Evolutionary conservation across 2,113 vertebrate genomes (phyloP).

Genomic region (Planiliza haematocheilus): DNA sequence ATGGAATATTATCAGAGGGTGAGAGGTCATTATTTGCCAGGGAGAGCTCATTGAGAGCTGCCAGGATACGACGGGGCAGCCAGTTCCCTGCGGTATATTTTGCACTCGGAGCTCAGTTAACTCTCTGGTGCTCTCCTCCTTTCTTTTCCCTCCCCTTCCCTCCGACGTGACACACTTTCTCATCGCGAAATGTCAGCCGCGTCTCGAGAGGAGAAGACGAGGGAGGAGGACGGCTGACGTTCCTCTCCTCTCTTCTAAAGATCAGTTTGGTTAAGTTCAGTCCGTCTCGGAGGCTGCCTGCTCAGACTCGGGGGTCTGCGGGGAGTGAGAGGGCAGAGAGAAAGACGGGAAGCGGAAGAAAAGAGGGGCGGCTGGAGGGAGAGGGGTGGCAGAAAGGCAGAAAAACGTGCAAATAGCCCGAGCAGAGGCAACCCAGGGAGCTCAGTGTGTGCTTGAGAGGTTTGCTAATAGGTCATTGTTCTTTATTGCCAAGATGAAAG

Average conservation of each 20-base stretch:
- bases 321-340: slow-evolving; percentile 44
- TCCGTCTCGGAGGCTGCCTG: slow-evolving; percentile 54
- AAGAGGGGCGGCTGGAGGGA: not conserved
- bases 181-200: slow-evolving; percentile 69
- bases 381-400: slow-evolving; percentile 17
- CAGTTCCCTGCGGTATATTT: slow-evolving; percentile 34
- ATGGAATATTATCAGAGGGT: slow-evolving; percentile 52
- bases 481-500: slow-evolving; percentile 65
- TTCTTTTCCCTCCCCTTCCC: not conserved
- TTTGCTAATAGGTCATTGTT: slow-evolving; percentile 69
- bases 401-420: slow-evolving; percentile 49
- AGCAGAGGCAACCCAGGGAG: slow-evolving; percentile 38
- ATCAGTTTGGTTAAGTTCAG: slow-evolving; percentile 71
- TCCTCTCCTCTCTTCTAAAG: slow-evolving; percentile 54
- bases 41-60: slow-evolving; percentile 52
- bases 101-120: slow-evolving; percentile 48
- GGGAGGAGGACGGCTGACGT: slow-evolving; percentile 3
- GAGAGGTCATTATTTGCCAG: slow-evolving; percentile 48
- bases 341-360: slow-evolving; percentile 24
- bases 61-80: slow-evolving; percentile 28
- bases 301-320: slow-evolving; percentile 37
- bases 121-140: slow-evolving; percentile 16
- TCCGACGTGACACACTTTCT: slow-evolving; percentile 65
- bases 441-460: slow-evolving; percentile 49
- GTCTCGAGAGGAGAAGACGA: slow-evolving; percentile 59